Evolutionary conservation across 2,113 vertebrate genomes (phyloP), one percentile per base, ranked within the genome.

Genomic region (Micromys minutus): DNA sequence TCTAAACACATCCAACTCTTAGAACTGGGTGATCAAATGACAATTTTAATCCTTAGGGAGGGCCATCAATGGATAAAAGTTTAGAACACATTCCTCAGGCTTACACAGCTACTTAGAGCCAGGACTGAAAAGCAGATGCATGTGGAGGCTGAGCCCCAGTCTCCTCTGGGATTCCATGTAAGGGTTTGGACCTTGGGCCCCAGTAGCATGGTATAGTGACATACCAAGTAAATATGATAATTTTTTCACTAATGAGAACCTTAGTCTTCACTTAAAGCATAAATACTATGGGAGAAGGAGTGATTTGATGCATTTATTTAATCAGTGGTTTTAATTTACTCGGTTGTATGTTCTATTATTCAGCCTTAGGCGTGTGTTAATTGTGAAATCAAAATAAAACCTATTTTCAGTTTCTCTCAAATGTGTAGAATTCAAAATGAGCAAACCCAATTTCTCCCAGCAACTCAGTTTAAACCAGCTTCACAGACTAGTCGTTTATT

Each of bases 321-420:
- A 81, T 96, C 95, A 95, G 71, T 85, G 87, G 91, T 93, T 97
- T 96, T 93, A 89, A 95, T 96, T 92, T 79, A 77, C 85, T 90
- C 81, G 42, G 74, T 95, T 95, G 75, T 90, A 84, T 55, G 50
- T 72, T 71, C 45, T 94, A 2, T 85, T 86, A 86, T 94, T 87
- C 52, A 90, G 95, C 95, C 95, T 94, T 96, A 39, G 92, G 90
- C 85, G 9, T 67, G 17, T 59, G 75, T 88, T 93, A 93, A 93
- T 97, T 95, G 57, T 34, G 29, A 85, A 95, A 94, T 90, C 79
- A 91, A 95, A 97, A 50, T 81, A 79, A 96, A 95, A 76, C 26
- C 89, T 89, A 94, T 91, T 95, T 96, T 84, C 79, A 42, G 4
- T 91, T 96, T 97, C 75, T 90, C 10, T 91, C 91, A 89, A 84